Conservation (phyloP, 2,888 invertebrate genomes). For the Netelia fuscicornis region DNA sequence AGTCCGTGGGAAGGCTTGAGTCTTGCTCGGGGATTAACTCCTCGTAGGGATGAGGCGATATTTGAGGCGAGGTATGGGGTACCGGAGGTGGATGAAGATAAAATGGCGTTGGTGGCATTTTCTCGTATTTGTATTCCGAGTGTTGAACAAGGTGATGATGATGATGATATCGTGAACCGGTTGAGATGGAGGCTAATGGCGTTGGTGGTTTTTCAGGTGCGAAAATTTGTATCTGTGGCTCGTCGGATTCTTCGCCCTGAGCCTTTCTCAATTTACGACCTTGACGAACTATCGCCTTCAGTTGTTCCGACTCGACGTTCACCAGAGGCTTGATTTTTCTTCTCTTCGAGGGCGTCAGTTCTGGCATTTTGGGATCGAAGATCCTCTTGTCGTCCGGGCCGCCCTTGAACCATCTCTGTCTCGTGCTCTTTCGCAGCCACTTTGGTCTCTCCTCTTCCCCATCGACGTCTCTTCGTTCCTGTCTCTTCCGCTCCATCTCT, state of each 20-base stretch:
- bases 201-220: conserved; percentile 79
- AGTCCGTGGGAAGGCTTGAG: conserved; percentile 68
- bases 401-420: conserved; percentile 69
- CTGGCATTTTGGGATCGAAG: conserved; percentile 70
- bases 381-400: conserved; percentile 67
- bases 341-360: conserved; percentile 73
- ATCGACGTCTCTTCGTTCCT: conserved; percentile 67
- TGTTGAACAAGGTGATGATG: conserved; percentile 91
- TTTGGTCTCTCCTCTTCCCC: conserved; percentile 75
- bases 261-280: conserved; percentile 84
- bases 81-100: conserved; percentile 81
- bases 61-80: conserved; percentile 80
- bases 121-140: conserved; percentile 91
- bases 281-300: conserved; percentile 83
- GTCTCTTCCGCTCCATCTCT: conserved; percentile 78
- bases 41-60: conserved; percentile 75
- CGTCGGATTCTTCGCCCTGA: conserved; percentile 74
- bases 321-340: conserved; percentile 80
- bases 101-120: conserved; percentile 77
- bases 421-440: conserved; percentile 68
- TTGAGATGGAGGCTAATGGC: conserved; percentile 85
- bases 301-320: conserved; percentile 83
- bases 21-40: conserved; percentile 55
- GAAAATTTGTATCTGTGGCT: conserved; percentile 81
- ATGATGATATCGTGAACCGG: conserved; percentile 83